Base-by-base conservation (phyloP, 2,113 vertebrate genomes). In the Polypterus senegalus region DNA sequence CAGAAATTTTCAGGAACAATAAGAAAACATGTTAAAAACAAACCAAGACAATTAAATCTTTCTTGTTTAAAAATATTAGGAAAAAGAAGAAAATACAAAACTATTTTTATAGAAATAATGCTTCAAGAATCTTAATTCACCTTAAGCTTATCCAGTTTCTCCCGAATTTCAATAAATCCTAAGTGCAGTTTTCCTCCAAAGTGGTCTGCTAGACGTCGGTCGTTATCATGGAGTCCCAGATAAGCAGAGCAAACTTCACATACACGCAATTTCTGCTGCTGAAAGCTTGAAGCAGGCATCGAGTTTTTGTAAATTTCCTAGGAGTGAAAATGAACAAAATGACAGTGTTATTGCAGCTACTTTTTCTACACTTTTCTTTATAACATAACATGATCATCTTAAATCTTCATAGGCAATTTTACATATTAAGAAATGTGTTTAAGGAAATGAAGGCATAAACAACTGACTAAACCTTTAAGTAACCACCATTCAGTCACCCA, bases 231-330 rank as follows among this genome's bases (percentile, higher is more conserved):
- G 67, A 99, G 92, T 69, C 96, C 96, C 76, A 99, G 81, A 66
- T 99, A 98, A 56, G 96, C 96, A 0, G 95, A 97, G 74, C 96
- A 99, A 48, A 99, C 96, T 76, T 99, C 96, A 76, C 96, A 99
- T 56, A 99, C 96, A 1, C 96, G 77, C 48, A 98, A 85, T 73
- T 99, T 99, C 80, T 99, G 96, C 75, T 99, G 96, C 48, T 99
- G 96, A 73, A 99, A 98, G 80, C 95, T 98, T 67, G 96, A 99
- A 48, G 96, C 96, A 51, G 96, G 96, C 96, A 99, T 99, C 1
- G 96, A 98, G 83, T 97, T 99, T 67, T 95, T 87, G 80, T 99
- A 99, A 8, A 98, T 82, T 74, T 99, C 96, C 96, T 98, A 75
- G 45, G 69, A 65, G 5, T 61, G 65, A 61, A 70, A 60, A 48